Conservation (phyloP, 2,888 invertebrate genomes). For the Iphiclides podalirius region DNA sequence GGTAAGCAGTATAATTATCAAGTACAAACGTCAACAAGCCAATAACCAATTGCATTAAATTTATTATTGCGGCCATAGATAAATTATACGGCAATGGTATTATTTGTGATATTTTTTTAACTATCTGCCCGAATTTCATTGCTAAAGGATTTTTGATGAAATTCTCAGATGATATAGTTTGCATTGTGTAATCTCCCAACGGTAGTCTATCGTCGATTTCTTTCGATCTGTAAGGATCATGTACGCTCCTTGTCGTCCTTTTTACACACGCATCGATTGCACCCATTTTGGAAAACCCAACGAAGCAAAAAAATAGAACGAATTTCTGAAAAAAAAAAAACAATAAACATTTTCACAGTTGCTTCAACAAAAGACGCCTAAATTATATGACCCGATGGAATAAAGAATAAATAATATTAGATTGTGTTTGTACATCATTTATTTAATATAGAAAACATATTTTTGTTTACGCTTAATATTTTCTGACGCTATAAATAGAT, state of each 20-base stretch:
- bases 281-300: neutral
- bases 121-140: neutral
- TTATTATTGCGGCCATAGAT: neutral
- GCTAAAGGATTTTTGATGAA: neutral
- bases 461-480: no score
- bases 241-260: neutral
- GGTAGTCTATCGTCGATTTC: neutral
- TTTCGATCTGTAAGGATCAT: neutral
- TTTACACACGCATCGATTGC: neutral
- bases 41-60: slow-evolving; percentile 20
- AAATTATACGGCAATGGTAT: neutral
- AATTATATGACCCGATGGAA: no score
- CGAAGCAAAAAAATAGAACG: neutral
- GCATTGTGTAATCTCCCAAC: neutral
- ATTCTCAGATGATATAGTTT: neutral
- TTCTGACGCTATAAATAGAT: no score
- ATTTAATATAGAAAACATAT: no score
- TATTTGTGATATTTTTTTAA: slow-evolving; percentile 1
- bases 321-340: slow-evolving; percentile 6
- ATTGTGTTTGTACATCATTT: no score
- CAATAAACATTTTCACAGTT: neutral
- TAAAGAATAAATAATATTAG: no score
- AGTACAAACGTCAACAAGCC: slow-evolving; percentile 25
- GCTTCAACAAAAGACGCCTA: no score
- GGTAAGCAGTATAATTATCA: slow-evolving; percentile 26